Evolutionary conservation across 2,888 invertebrate genomes (phyloP).

Genomic region (Nephrotoma guestfalica): DNA sequence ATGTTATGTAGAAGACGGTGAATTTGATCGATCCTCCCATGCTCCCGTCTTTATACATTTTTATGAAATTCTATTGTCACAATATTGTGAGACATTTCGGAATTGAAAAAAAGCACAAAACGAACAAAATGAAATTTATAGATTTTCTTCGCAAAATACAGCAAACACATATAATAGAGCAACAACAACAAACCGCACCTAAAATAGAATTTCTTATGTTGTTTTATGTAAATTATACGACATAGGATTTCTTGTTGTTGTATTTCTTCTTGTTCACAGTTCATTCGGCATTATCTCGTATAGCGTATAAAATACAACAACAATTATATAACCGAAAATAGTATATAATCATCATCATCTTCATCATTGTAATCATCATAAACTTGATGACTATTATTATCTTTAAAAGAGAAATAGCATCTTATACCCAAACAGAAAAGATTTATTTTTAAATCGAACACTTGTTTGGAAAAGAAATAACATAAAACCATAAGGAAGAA

Average conservation of each 20-base stretch:
- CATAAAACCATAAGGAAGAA: not conserved
- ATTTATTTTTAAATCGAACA: not conserved
- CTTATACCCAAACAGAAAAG: not conserved
- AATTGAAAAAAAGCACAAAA: not conserved
- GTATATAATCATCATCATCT: not conserved
- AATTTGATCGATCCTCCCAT: not conserved
- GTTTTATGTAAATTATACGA: not conserved
- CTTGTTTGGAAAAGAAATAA: not conserved
- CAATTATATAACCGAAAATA: not conserved
- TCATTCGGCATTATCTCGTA: not conserved
- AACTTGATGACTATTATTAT: not conserved
- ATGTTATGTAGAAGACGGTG: not conserved
- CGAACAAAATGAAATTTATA: not conserved
- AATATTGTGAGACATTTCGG: not conserved
- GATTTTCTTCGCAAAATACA: not conserved
- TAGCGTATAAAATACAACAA: not conserved
- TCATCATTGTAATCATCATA: not conserved
- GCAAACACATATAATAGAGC: not conserved
- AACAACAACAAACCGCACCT: not conserved
- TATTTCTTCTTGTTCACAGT: not conserved
- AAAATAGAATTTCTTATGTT: not conserved
- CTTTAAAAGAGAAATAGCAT: not conserved
- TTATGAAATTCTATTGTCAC: not conserved
- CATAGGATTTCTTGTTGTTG: not conserved
- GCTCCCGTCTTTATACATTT: not conserved